These are phyloP conservation scores for Drosophila subsilvestris DNA, from an alignment of 2,888 invertebrate genomes.

Conservation along the genomic window DNA sequence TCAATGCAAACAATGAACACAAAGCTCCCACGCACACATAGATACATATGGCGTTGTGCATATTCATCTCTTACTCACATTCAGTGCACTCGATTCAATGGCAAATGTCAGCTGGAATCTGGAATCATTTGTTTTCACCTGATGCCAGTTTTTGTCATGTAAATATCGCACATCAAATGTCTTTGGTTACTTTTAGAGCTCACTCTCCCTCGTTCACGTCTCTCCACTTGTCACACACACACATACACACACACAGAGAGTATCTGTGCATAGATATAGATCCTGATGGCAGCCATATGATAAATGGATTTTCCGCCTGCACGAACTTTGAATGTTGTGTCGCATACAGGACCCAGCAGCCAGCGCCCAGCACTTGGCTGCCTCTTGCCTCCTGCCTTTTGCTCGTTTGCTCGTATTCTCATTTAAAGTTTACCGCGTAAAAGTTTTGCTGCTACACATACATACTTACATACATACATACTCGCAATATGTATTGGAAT, in stretches of 20 bases:
- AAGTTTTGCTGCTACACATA: conserved; percentile 12
- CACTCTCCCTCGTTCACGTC: neutral
- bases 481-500: conserved; percentile 2
- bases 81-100: conserved; percentile 13
- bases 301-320: conserved; percentile 69
- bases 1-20: neutral
- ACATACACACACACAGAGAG: conserved; percentile 9
- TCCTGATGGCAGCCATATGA: conserved; percentile 46
- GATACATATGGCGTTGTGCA: conserved; percentile 3
- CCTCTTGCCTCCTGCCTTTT: conserved; percentile 3
- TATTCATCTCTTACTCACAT: conserved; percentile 3
- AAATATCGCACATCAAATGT: conserved; percentile 57
- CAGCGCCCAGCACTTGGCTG: conserved; percentile 17
- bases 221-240: neutral
- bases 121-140: conserved; percentile 36
- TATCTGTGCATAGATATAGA: neutral
- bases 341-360: conserved; percentile 14
- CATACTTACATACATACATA: neutral
- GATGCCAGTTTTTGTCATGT: conserved; percentile 49
- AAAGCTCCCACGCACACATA: neutral
- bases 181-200: conserved; percentile 41
- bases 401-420: conserved; percentile 10
- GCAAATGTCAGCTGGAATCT: conserved; percentile 33
- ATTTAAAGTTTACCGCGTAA: conserved; percentile 37
- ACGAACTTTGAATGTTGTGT: conserved; percentile 45